Evolutionary conservation across 1,140 invertebrate genomes (phyloP).

Genomic region (Calliopsis andreniformis): DNA sequence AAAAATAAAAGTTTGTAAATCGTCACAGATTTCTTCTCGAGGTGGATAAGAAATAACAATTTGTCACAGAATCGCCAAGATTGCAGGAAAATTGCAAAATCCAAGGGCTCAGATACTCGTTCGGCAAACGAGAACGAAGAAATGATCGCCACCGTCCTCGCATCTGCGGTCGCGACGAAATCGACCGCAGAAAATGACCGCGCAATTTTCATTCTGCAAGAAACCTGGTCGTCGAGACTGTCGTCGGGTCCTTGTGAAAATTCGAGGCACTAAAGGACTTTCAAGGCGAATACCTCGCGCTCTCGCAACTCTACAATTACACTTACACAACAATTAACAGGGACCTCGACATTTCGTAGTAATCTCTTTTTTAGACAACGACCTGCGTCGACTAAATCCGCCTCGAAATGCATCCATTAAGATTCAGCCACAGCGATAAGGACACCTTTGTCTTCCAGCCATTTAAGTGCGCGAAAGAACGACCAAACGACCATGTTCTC

Average conservation of each 20-base stretch:
- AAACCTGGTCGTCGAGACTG: slow-evolving; percentile 45
- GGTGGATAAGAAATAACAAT: too few species aligned
- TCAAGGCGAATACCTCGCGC: slow-evolving; percentile 29
- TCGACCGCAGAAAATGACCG: slow-evolving; percentile 25
- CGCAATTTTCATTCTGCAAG: slow-evolving; percentile 16
- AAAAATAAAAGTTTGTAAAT: too few species aligned
- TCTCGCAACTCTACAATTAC: slow-evolving; percentile 65
- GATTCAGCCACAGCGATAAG: not conserved
- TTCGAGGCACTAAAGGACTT: slow-evolving; percentile 52
- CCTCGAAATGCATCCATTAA: slow-evolving; percentile 1
- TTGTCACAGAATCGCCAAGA: too few species aligned
- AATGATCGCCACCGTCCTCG: slow-evolving; percentile 6
- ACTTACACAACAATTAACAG: slow-evolving; percentile 71
- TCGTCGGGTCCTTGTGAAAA: slow-evolving; percentile 47
- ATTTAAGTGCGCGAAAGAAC: not conserved
- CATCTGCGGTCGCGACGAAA: slow-evolving; percentile 7
- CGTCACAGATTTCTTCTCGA: too few species aligned
- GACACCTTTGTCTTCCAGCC: not conserved
- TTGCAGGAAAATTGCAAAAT: slow-evolving; percentile 21
- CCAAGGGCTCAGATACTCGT: not conserved
- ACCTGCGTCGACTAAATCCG: not conserved
- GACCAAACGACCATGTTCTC: not conserved
- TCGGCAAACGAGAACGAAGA: not conserved
- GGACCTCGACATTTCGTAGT: slow-evolving; percentile 52
- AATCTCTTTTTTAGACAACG: slow-evolving; percentile 7